Conservation (phyloP, 1,140 invertebrate genomes). For the Luehdorfia chinensis region DNA sequence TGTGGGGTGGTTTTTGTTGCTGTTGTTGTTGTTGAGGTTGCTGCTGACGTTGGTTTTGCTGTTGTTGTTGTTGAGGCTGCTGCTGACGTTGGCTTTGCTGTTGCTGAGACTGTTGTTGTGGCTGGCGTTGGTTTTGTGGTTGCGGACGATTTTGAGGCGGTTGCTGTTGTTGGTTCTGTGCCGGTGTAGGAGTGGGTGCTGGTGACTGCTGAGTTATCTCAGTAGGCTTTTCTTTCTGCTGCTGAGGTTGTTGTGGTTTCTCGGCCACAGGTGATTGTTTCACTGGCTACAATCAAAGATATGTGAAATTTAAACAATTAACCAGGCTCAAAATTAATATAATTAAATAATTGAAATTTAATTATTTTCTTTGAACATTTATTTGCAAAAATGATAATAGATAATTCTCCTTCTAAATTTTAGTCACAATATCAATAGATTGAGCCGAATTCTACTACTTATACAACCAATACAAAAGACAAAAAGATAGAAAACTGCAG, state of each 20-base stretch:
- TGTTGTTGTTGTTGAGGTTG: slow-evolving; percentile 29
- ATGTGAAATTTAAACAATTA: neutral
- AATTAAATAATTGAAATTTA: no score
- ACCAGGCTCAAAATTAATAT: no score
- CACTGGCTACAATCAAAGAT: slow-evolving; percentile 7
- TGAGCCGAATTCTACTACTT: no score
- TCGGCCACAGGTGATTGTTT: slow-evolving; percentile 17
- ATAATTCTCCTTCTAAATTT: no score
- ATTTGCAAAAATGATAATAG: no score
- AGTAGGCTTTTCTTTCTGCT: slow-evolving; percentile 21
- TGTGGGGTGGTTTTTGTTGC: slow-evolving; percentile 28
- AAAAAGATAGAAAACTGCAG: no score
- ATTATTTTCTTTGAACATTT: no score
- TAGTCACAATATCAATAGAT: no score
- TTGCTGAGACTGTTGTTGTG: slow-evolving; percentile 26
- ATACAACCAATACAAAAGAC: no score
- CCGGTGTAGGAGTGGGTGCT: neutral
- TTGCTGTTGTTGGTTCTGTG: slow-evolving; percentile 17
- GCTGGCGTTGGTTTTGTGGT: slow-evolving; percentile 32
- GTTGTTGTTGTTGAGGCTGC: slow-evolving; percentile 21
- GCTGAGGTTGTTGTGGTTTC: slow-evolving; percentile 22
- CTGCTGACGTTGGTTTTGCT: slow-evolving; percentile 27
- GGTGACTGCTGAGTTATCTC: slow-evolving; percentile 1
- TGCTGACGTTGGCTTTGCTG: slow-evolving; percentile 28
- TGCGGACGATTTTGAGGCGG: slow-evolving; percentile 25